Percentiles rank a stretch among this genome's conserved stretches.
Evolutionary conservation across 2,113 vertebrate genomes (phyloP).

Genomic region (Sporophila hypoxantha): DNA sequence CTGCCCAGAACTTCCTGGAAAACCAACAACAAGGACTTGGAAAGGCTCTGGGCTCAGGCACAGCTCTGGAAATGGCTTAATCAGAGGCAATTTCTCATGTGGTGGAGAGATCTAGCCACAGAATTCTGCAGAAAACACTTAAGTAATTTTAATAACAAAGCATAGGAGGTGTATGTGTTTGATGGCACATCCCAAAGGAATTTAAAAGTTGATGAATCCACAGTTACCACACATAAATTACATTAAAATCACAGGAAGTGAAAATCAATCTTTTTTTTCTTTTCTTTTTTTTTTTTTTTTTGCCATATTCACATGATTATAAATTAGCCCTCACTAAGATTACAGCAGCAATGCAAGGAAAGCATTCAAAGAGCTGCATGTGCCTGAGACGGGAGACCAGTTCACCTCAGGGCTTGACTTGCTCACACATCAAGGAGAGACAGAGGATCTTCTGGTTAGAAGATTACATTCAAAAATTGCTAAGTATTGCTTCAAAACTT

Average conservation of each 20-base stretch:
- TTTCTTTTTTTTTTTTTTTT: background rate
- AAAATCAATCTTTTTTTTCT: background rate
- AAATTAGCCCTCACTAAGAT: background rate
- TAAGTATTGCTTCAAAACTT: background rate
- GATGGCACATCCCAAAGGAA: background rate
- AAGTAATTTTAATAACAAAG: background rate
- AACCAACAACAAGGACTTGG: background rate
- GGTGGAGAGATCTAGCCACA: background rate
- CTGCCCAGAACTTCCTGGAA: background rate
- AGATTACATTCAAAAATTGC: background rate
- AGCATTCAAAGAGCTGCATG: background rate
- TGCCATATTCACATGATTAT: background rate
- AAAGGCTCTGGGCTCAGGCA: background rate
- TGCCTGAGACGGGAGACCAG: background rate
- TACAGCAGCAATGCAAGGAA: background rate
- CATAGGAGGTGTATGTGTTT: background rate
- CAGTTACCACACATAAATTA: background rate
- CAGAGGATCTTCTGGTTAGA: background rate
- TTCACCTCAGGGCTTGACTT: background rate
- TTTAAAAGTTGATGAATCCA: background rate
- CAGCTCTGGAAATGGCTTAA: background rate
- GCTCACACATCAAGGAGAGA: background rate
- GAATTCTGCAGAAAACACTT: background rate
- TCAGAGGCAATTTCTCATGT: background rate
- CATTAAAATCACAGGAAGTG: background rate